Evolutionary conservation across 1,140 invertebrate species (phyloP).

Genomic region (Drosophila azteca): DNA sequence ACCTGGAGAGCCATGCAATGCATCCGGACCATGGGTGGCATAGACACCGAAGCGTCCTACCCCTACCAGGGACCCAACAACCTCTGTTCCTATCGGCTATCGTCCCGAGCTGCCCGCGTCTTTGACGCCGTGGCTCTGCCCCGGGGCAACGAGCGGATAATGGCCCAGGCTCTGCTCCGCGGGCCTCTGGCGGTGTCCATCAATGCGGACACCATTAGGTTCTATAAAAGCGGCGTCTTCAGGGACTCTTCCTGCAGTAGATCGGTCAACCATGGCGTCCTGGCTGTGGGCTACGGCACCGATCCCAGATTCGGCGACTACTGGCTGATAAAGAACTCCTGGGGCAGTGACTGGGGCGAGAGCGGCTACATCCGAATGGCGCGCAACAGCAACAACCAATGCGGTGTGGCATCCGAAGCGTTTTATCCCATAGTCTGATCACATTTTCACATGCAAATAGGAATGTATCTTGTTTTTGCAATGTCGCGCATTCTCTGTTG

Average conservation of each 20-base stretch:
- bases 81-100: neutral
- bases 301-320: neutral
- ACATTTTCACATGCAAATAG: too few relatives aligned
- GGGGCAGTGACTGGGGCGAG: neutral
- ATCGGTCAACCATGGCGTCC: neutral
- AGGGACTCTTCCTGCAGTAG: neutral
- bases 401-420: constrained; percentile 2
- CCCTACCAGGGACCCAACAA: neutral
- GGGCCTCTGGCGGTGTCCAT: constrained; percentile 1
- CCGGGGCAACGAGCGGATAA: constrained; percentile 1
- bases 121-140: neutral
- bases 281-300: constrained; percentile 11
- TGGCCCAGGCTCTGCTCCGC: constrained; percentile 8
- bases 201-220: neutral
- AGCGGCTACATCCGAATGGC: constrained; percentile 12
- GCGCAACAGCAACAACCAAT: constrained; percentile 14
- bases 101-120: neutral
- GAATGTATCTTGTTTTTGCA: too few relatives aligned
- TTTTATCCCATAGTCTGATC: too few relatives aligned
- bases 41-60: constrained; percentile 9
- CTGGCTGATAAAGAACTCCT: constrained; percentile 23
- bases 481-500: too few relatives aligned
- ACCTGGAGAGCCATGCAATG: neutral
- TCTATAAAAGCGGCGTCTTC: neutral
- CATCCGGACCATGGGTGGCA: neutral